A percentile compares a stretch with the other conserved stretches of the same genome.
Conservation (phyloP, 2,113 vertebrate genomes). For the Epinephelus lanceolatus region DNA sequence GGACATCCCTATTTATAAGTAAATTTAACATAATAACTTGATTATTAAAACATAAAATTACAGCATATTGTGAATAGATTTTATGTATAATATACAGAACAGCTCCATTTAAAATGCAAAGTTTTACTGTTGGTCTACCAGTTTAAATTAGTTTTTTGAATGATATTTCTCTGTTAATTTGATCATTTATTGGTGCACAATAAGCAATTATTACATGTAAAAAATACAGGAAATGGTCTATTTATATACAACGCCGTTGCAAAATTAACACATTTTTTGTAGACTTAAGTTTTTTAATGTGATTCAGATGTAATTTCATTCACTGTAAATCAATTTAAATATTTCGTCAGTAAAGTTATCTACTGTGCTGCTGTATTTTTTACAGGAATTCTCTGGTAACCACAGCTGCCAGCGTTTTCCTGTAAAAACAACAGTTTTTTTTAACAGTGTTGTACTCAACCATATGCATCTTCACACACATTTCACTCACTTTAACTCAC, state of each 20-base stretch:
- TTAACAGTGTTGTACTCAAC: too few species aligned
- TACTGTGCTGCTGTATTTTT: constrained; percentile 28
- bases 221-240: constrained; percentile 33
- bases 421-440: background rate
- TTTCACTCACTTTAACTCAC: too few species aligned
- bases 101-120: constrained; percentile 33
- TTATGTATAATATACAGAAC: constrained; percentile 37
- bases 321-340: constrained; percentile 28
- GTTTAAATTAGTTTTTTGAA: constrained; percentile 18
- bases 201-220: constrained; percentile 22
- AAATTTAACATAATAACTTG: constrained; percentile 1
- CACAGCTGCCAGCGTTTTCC: constrained; percentile 17
- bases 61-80: background rate
- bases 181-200: constrained; percentile 26
- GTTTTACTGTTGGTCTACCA: constrained; percentile 22
- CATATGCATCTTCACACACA: too few species aligned
- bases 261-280: constrained; percentile 1
- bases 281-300: constrained; percentile 25
- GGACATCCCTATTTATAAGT: background rate
- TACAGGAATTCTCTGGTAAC: constrained; percentile 32
- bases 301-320: background rate
- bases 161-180: constrained; percentile 18
- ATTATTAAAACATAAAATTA: constrained; percentile 16
- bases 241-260: constrained; percentile 3
- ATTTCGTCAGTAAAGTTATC: constrained; percentile 6